Conservation (phyloP, 2,113 vertebrate species). For the Archocentrus centrarchus region DNA sequence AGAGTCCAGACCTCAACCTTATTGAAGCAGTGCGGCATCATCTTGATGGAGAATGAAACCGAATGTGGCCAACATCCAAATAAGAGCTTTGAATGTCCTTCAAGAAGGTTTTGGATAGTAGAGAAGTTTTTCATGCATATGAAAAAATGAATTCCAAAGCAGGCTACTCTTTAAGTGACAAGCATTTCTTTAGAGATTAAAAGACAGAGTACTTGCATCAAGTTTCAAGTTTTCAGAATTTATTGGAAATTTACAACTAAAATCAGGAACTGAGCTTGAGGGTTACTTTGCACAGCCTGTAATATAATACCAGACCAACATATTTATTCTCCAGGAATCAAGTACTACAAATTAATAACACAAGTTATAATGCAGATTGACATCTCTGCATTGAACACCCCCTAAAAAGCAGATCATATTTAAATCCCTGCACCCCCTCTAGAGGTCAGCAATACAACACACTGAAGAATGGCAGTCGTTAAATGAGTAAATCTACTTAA, state of each 20-base stretch:
- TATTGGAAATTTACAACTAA: conserved; percentile 47
- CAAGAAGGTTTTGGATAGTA: too few relatives aligned
- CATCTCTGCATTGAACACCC: not conserved
- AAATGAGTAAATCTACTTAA: not conserved
- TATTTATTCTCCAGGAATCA: not conserved
- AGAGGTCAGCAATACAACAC: conserved; percentile 57
- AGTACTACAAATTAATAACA: not conserved
- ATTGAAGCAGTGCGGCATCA: too few relatives aligned
- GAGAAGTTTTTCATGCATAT: not conserved
- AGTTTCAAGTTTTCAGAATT: conserved; percentile 27
- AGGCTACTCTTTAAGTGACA: not conserved
- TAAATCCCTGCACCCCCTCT: conserved; percentile 26
- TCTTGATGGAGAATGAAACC: too few relatives aligned
- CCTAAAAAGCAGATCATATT: not conserved
- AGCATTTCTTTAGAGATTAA: not conserved
- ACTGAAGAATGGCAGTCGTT: not conserved
- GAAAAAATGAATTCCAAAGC: not conserved
- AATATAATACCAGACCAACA: not conserved
- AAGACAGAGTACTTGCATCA: not conserved
- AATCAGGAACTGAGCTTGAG: not conserved
- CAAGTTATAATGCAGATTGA: not conserved
- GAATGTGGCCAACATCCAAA: too few relatives aligned
- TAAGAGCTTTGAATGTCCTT: too few relatives aligned
- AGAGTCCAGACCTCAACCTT: too few relatives aligned
- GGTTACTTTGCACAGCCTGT: not conserved